Percentiles rank a stretch among this genome's conserved stretches.
These are phyloP conservation scores for Ceratotherium simum DNA, from an alignment of 2,113 vertebrate species.

Conservation along the genomic window DNA sequence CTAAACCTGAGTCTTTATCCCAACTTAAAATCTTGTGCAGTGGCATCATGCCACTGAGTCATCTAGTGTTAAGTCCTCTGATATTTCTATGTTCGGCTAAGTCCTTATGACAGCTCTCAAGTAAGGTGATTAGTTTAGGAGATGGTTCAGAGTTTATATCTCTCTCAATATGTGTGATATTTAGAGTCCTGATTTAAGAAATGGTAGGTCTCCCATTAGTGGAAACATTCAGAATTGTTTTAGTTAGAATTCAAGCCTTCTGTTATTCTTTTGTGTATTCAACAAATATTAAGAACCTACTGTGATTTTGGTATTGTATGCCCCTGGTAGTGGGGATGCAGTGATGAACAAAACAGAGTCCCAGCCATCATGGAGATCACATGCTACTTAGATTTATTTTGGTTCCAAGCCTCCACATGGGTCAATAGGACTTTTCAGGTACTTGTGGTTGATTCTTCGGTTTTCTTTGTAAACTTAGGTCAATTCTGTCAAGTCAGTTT, in stretches of 20 bases:
- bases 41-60: not conserved
- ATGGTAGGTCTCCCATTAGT: not conserved
- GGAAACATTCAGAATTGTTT: not conserved
- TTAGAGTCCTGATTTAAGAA: not conserved
- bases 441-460: not conserved
- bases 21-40: not conserved
- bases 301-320: not conserved
- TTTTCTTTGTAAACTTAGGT: slow-evolving; percentile 14
- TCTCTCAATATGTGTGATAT: not conserved
- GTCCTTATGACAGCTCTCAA: not conserved
- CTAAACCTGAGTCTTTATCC: not conserved
- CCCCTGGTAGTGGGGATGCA: not conserved
- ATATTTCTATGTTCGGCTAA: not conserved
- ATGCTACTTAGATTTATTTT: not conserved
- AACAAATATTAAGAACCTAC: not conserved
- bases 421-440: not conserved
- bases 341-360: not conserved
- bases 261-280: not conserved
- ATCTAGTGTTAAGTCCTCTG: not conserved
- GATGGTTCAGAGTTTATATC: not conserved
- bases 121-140: not conserved
- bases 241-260: not conserved
- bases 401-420: not conserved
- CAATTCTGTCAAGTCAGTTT: not conserved
- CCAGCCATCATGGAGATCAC: not conserved